Conservation (phyloP, 1,140 invertebrate genomes). For the Linepithema humile region DNA sequence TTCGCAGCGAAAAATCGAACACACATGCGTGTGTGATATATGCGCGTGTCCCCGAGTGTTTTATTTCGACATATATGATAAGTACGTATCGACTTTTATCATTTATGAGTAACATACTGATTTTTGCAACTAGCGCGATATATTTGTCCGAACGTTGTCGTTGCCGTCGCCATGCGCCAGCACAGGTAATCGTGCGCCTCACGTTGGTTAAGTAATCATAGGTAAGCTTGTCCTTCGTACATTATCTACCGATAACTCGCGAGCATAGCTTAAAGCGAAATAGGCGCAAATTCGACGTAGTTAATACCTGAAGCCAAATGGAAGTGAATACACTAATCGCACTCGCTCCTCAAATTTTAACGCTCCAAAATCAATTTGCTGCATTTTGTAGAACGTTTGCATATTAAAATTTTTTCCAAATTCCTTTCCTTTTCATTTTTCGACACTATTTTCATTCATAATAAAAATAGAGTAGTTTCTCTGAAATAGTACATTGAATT, state of each 20-base stretch:
- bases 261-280: constrained; percentile 19
- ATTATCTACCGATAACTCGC: constrained; percentile 65
- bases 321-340: background rate
- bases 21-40: background rate
- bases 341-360: background rate
- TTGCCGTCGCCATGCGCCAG: too few species aligned
- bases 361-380: background rate
- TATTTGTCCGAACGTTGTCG: constrained; percentile 16
- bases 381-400: background rate
- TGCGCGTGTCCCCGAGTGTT: background rate
- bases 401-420: background rate
- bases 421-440: background rate
- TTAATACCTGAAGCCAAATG: background rate
- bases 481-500: background rate
- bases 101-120: constrained; percentile 2
- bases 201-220: constrained; percentile 67
- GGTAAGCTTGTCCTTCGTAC: constrained; percentile 68
- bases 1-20: background rate
- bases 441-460: background rate
- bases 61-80: constrained; percentile 23
- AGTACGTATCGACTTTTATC: constrained; percentile 56
- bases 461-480: background rate
- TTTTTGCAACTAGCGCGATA: constrained; percentile 51
- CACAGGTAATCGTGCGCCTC: constrained; percentile 46
- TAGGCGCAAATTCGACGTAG: constrained; percentile 43